Evolutionary conservation across 1,140 invertebrate species (phyloP).

Genomic region (Drosophila micromelanica): DNA sequence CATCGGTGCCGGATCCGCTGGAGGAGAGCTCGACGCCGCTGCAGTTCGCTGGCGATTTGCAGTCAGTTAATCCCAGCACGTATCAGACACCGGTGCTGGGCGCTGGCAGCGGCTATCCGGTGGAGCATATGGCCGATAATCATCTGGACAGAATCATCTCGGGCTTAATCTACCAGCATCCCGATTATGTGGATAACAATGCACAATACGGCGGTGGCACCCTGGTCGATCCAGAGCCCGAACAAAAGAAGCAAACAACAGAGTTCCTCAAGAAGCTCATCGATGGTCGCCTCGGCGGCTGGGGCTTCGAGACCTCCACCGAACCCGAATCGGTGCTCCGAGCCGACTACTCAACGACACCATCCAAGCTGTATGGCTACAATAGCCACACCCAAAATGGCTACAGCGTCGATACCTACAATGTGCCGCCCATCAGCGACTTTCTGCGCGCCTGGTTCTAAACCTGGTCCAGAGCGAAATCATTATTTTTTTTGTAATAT

Average conservation of each 20-base stretch:
- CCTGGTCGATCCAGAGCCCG: constrained; percentile 66
- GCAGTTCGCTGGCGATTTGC: constrained; percentile 66
- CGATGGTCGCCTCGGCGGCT: constrained; percentile 62
- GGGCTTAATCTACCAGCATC: constrained; percentile 70
- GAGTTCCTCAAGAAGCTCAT: constrained; percentile 71
- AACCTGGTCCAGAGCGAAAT: too few relatives aligned
- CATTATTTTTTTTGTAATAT: constrained; percentile 7
- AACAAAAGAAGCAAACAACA: constrained; percentile 65
- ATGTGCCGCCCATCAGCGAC: constrained; percentile 61
- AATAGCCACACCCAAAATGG: constrained; percentile 69
- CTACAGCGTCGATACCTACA: constrained; percentile 68
- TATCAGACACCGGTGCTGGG: constrained; percentile 25
- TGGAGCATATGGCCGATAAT: constrained; percentile 59
- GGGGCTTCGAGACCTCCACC: constrained; percentile 60
- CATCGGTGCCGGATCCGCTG: constrained; percentile 68
- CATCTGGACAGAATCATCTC: constrained; percentile 73
- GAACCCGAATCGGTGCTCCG: constrained; percentile 57
- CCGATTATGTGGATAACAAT: constrained; percentile 49
- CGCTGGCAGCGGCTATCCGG: constrained; percentile 51
- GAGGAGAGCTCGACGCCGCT: constrained; percentile 60
- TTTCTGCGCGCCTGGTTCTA: constrained; percentile 73
- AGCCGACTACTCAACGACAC: constrained; percentile 53
- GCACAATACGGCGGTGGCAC: constrained; percentile 46
- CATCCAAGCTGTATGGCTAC: constrained; percentile 64
- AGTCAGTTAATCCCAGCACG: constrained; percentile 28